Evolutionary conservation across 2,888 invertebrate species (phyloP), one percentile per base, ranked within the genome.

Genomic region (Ochropacha duplaris): DNA sequence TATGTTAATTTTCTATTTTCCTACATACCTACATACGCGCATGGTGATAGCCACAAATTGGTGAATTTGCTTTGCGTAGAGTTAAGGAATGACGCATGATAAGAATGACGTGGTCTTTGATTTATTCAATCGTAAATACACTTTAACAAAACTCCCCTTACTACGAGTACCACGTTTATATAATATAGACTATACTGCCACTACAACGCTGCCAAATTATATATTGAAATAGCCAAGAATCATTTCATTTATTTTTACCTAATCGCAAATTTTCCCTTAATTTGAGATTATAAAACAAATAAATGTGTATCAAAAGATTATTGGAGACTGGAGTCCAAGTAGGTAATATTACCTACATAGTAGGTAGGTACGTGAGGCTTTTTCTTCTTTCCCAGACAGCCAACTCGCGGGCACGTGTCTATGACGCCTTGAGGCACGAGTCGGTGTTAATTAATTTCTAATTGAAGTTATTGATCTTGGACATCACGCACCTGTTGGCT

Each of bases 361-460:
- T n/a, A n/a, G n/a, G n/a, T n/a, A n/a, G n/a, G n/a, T n/a, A 39
- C 39, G 16, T 16, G 39, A 5, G 11, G 5, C 16, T 39, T 39
- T 39, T 39, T 16, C 16, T n/a, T 39, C 1, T 1, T 4, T 2
- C 16, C 4, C 5, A n/a, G 16, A 1, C 39, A 5, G 39, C 39
- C 39, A 39, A 8, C 16, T 16, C 39, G 16, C 16, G 31, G 28
- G 34, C 57, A 65, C 69, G 62, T 58, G 60, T 52, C n/a, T 24
- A 28, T 34, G 44, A 49, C 54, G 57, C 31, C 49, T 51, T 39
- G 16, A 39, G 39, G 22, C 61, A 49, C 61, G 55, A 54, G 57
- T 44, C 50, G 56, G 58, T 54, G 12, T 64, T 71, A 66, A 74
- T 74, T 72, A 67, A 67, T 59, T 71, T 59, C 12, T 65, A 61